Percentiles rank a stretch among this genome's conserved stretches.
Evolutionary conservation across 2,113 vertebrate species (phyloP).

Genomic region (Erythrolamprus reginae): DNA sequence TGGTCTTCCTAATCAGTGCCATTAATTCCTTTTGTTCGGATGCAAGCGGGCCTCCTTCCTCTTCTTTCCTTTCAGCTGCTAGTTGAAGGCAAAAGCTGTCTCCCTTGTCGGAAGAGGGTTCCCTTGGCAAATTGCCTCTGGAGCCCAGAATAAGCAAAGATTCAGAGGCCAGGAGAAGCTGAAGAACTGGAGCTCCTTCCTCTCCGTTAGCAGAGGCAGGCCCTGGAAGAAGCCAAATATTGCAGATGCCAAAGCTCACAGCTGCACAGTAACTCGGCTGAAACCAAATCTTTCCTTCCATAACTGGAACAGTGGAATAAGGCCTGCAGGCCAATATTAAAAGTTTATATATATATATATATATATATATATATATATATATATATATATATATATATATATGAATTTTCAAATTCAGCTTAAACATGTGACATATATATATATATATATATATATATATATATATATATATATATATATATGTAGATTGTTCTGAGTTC

Average conservation of each 20-base stretch:
- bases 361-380: too few relatives aligned
- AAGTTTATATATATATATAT: too few relatives aligned
- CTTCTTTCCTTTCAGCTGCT: background rate
- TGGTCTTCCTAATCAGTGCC: background rate
- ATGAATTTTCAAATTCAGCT: too few relatives aligned
- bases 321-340: background rate
- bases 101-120: background rate
- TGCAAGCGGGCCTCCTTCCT: background rate
- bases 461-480: too few relatives aligned
- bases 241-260: background rate
- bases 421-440: too few relatives aligned
- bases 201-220: background rate
- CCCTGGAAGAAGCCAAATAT: background rate
- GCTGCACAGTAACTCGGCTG: background rate
- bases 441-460: too few relatives aligned
- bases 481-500: too few relatives aligned
- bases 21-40: background rate
- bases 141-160: background rate
- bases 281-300: background rate
- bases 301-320: background rate
- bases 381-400: too few relatives aligned
- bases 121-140: background rate
- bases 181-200: background rate
- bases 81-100: background rate
- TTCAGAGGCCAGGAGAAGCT: background rate